phyloP scores from a whole-genome alignment of 2,113 vertebrate genomes.

The Pterocles burchelli region DNA sequence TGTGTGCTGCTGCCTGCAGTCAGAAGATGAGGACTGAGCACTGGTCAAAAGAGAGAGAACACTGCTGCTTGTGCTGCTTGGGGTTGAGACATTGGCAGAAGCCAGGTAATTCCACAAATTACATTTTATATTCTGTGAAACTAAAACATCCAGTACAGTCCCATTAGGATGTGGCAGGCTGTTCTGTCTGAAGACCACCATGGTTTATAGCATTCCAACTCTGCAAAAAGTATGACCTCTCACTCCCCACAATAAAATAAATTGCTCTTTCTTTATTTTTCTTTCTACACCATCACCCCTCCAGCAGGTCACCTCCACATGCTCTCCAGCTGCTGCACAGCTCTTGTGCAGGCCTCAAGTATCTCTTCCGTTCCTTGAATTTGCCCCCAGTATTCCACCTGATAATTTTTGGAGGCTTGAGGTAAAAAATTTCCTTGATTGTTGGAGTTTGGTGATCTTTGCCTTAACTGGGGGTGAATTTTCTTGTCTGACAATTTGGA shows the following conservation, averaged over 20 bases:
- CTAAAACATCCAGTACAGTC: neutral
- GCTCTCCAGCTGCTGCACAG: neutral
- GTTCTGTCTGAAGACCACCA: neutral
- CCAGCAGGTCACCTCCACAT: neutral
- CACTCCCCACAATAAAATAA: neutral
- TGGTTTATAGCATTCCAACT: neutral
- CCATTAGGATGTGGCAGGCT: neutral
- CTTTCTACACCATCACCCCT: neutral
- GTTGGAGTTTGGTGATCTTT: neutral
- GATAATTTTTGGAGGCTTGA: neutral
- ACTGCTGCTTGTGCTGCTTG: neutral
- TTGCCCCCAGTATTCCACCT: neutral
- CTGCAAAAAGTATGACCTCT: neutral
- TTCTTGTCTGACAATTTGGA: neutral
- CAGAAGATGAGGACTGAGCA: neutral
- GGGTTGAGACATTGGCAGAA: neutral
- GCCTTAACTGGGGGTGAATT: neutral
- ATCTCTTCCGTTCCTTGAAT: neutral
- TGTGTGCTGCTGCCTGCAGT: neutral
- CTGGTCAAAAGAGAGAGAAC: neutral
- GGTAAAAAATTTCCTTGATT: neutral
- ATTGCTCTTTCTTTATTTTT: neutral
- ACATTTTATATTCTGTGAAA: neutral
- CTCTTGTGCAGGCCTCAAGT: accelerated
- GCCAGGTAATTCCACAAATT: neutral